These are phyloP conservation scores for Upupa epops DNA, from an alignment of 2,113 vertebrate genomes.

Conservation along the genomic window DNA sequence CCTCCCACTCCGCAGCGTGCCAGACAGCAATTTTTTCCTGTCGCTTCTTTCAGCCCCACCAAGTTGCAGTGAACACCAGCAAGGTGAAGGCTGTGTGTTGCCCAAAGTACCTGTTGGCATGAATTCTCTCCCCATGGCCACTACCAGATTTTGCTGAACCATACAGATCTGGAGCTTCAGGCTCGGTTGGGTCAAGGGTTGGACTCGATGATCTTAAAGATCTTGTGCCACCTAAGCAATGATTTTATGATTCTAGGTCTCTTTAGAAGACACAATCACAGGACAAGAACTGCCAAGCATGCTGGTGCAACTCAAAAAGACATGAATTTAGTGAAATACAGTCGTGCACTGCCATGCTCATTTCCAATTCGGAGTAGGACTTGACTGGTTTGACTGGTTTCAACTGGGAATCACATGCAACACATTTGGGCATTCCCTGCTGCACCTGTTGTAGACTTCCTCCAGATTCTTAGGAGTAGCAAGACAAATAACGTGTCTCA, in stretches of 20 bases:
- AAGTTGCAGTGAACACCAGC: neutral
- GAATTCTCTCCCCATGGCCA: neutral
- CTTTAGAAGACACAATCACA: neutral
- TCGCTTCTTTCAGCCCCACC: neutral
- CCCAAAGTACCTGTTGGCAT: neutral
- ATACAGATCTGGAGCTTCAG: too few relatives aligned
- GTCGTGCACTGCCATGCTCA: neutral
- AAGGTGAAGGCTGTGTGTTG: neutral
- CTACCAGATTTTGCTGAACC: neutral
- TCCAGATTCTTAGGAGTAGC: neutral
- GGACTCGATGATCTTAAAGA: too few relatives aligned
- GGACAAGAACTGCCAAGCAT: neutral
- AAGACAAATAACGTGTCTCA: neutral
- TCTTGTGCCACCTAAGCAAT: too few relatives aligned
- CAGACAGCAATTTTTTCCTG: neutral
- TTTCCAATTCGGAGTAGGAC: neutral
- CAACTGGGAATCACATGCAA: neutral
- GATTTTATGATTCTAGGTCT: too few relatives aligned
- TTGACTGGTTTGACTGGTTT: neutral
- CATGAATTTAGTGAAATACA: neutral
- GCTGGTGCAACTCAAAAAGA: neutral
- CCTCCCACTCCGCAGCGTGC: neutral
- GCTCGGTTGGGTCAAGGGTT: too few relatives aligned
- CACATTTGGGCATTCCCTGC: fast-evolving
- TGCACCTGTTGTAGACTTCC: neutral